Percentiles rank a stretch among this genome's conserved stretches.
Conservation (phyloP, 2,113 vertebrate species). For the Rhynchomys soricoides region DNA sequence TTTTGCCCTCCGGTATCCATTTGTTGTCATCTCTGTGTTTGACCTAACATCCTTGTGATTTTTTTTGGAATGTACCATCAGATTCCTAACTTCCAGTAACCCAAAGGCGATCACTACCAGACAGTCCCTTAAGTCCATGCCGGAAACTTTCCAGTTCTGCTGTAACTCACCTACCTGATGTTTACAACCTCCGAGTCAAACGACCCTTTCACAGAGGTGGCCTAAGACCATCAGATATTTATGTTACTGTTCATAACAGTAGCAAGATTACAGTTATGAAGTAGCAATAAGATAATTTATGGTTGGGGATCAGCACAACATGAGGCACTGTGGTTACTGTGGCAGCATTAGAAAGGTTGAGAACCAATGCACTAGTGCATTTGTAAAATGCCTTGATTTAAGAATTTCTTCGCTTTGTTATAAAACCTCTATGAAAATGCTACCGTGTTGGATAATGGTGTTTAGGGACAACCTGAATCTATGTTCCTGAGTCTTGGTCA, state of each 20-base stretch:
- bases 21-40: background rate
- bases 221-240: background rate
- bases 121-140: background rate
- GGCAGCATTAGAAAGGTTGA: background rate
- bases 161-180: background rate
- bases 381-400: background rate
- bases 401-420: background rate
- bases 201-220: background rate
- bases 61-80: background rate
- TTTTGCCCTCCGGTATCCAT: background rate
- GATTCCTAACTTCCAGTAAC: background rate
- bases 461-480: background rate
- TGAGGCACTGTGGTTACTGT: background rate
- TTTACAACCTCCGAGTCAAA: background rate
- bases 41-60: background rate
- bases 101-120: background rate
- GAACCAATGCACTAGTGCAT: background rate
- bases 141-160: background rate
- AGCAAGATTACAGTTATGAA: background rate
- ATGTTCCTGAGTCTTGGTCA: background rate
- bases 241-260: background rate
- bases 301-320: background rate
- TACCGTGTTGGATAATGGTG: background rate
- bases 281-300: background rate
- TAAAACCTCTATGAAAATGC: background rate